Conservation (phyloP, 2,113 vertebrate genomes). For the Chaetura pelagica region DNA sequence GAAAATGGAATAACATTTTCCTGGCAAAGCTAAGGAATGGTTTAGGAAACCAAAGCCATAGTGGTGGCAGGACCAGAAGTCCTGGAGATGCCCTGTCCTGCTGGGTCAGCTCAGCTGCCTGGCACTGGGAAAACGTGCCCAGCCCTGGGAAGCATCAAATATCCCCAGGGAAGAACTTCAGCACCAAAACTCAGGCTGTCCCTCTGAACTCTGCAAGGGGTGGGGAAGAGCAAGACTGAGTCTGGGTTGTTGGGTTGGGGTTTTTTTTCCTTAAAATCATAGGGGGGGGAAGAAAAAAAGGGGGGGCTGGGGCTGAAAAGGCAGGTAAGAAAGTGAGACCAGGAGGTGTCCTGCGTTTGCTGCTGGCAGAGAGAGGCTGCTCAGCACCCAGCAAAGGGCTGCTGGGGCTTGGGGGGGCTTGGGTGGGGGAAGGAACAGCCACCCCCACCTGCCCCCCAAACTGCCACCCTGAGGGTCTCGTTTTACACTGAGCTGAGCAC, state of each 20-base stretch:
- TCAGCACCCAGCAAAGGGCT: neutral
- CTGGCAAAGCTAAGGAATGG: neutral
- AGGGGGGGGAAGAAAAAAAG: neutral
- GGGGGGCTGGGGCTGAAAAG: neutral
- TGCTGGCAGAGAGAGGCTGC: neutral
- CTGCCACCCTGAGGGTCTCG: neutral
- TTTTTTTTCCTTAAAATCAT: neutral
- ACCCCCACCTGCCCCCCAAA: neutral
- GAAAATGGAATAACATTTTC: neutral
- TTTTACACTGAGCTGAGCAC: neutral
- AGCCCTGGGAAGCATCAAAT: neutral
- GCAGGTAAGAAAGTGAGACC: neutral
- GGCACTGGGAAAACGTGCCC: accelerated
- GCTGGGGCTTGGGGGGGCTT: accelerated
- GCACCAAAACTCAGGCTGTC: neutral
- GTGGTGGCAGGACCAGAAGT: neutral
- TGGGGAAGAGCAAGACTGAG: neutral
- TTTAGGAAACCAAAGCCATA: neutral
- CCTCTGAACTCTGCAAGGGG: neutral
- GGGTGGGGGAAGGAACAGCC: accelerated
- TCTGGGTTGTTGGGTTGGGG: too few species aligned
- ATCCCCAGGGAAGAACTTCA: neutral
- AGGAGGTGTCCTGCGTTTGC: neutral
- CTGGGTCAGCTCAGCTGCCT: neutral
- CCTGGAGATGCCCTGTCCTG: accelerated